phyloP scores from a whole-genome alignment of 2,797 vertebrate species.

The Eulemur rubriventer region DNA sequence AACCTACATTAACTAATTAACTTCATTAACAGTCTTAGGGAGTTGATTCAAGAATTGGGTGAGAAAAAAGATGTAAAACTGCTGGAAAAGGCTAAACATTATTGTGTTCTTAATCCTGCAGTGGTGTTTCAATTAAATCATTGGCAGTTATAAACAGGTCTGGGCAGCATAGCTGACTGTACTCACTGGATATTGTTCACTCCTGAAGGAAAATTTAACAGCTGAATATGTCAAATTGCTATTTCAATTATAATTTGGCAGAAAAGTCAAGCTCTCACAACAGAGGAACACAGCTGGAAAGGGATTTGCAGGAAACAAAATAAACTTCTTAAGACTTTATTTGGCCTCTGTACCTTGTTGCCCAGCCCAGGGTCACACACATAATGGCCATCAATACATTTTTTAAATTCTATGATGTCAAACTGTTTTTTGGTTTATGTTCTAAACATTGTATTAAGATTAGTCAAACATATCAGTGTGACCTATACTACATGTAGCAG shows the following conservation, averaged over 20 bases:
- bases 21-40: background rate
- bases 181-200: background rate
- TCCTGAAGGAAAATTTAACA: constrained; percentile 15
- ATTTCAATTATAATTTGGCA: constrained; percentile 60
- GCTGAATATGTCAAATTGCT: background rate
- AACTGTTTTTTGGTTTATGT: background rate
- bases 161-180: background rate
- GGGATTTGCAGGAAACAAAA: background rate
- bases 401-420: background rate
- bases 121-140: constrained; percentile 57
- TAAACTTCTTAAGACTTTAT: background rate
- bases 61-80: constrained; percentile 29
- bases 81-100: constrained; percentile 11
- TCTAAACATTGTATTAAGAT: background rate
- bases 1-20: constrained; percentile 40
- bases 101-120: constrained; percentile 55
- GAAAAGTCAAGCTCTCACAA: background rate
- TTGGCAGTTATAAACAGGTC: constrained; percentile 28
- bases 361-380: background rate
- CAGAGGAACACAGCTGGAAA: constrained; percentile 28
- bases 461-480: background rate
- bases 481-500: background rate
- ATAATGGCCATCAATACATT: background rate
- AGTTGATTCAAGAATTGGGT: constrained; percentile 23
- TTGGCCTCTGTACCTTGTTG: background rate